Base-by-base conservation (phyloP, 1,140 invertebrate species). In the Liolophura sinensis region DNA sequence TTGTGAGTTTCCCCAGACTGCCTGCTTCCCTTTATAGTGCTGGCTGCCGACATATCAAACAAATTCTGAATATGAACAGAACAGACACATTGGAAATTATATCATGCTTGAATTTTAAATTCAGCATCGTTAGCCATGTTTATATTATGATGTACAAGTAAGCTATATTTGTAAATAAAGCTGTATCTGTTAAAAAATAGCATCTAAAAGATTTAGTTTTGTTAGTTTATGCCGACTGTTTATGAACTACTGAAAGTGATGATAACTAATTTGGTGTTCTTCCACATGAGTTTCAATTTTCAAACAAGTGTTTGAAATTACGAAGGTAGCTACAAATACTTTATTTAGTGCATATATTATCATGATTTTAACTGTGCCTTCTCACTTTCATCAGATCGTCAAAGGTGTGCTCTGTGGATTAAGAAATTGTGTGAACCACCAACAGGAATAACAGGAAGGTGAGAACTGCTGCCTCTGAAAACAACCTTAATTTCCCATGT, bases 321-420 rank as follows among this genome's bases (percentile, higher is more conserved):
- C 31, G 9, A 40, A 40, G 3, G 3, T 40, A 40, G 9, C 31
- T 40, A 40, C 31, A 40, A 40, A 40, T n/a, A n/a, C n/a, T n/a
- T n/a, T n/a, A n/a, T 40, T 20, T 54, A n/a, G n/a, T 54, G 24
- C 3, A 54, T 24, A 20, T 24, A 54, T 4, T 12, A 20, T 54
- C 24, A 12, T 20, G 24, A n/a, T 20, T 54, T 54, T 40, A 40
- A 40, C 3, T 24, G 3, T 24, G 24, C 16, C 16, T 63, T 62
- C 46, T 64, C 14, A 46, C 27, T 31, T 54, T 60, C 69, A 73
- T 46, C 71, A 84, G 83, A 84, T 63, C 73, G 82, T 58, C 81
- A 85, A 69, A 78, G 77, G 69, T 83, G 81, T 79, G 83, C 83
- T 27, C 73, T 84, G 16, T 85, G 83, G 83, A 85, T 85, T 56